A percentile compares a stretch with the other conserved stretches of the same genome.
phyloP scores from a whole-genome alignment of 2,888 invertebrate genomes.

The Melieria crassipennis region DNA sequence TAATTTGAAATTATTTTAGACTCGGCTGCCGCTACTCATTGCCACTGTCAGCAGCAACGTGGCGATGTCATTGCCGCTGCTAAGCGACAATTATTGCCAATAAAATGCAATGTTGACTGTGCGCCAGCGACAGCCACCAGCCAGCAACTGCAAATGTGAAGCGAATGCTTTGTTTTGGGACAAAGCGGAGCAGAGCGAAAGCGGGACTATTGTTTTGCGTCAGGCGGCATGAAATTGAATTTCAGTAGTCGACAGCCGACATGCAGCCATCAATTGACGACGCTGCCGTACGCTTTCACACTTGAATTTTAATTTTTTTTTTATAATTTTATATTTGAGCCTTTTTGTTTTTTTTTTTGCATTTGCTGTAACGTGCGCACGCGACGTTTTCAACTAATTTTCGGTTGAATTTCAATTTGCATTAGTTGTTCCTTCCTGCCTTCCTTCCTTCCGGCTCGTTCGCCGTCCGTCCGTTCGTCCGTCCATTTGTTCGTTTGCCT shows the following conservation, averaged over 20 bases:
- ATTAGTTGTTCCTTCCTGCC: slow-evolving; percentile 41
- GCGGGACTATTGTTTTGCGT: slow-evolving; percentile 52
- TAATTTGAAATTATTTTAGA: too few species aligned
- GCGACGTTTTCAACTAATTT: slow-evolving; percentile 39
- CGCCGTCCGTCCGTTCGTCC: too few species aligned
- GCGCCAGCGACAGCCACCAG: not conserved
- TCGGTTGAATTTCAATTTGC: slow-evolving; percentile 59
- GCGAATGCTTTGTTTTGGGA: not conserved
- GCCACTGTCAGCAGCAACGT: too few species aligned
- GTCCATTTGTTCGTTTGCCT: too few species aligned
- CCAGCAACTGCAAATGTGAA: not conserved
- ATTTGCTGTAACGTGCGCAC: not conserved
- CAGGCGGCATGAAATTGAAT: slow-evolving; percentile 60
- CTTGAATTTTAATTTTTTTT: slow-evolving; percentile 46
- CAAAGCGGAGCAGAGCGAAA: too few species aligned
- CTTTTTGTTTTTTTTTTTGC: not conserved
- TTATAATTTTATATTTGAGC: slow-evolving; percentile 38
- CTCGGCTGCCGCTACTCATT: too few species aligned
- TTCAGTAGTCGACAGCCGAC: slow-evolving; percentile 42
- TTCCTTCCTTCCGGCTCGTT: too few species aligned
- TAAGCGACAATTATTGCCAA: not conserved
- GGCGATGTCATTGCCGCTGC: slow-evolving; percentile 1
- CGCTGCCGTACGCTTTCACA: slow-evolving; percentile 40
- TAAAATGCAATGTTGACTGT: slow-evolving; percentile 7
- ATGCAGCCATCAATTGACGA: slow-evolving; percentile 6